Base-by-base conservation (phyloP, 2,888 invertebrate genomes). In the Leucoptera coffeella region DNA sequence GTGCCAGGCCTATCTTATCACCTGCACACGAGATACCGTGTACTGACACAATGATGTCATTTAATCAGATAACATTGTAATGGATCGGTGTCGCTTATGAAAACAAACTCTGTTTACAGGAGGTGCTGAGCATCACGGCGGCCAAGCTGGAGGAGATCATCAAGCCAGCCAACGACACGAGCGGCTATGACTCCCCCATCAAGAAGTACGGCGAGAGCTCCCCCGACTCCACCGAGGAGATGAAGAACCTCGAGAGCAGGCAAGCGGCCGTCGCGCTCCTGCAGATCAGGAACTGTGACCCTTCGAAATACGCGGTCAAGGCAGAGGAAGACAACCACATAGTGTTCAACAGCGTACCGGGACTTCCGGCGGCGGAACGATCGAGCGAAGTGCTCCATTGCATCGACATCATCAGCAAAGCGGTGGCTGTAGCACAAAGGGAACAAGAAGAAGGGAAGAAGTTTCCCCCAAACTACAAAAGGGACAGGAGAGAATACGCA, bases 141-240 rank as follows among this genome's bases (percentile, higher is more conserved):
- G 58, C 58, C 35, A 74, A 77, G 42, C 50, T 79, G 40, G 77
- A 78, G 36, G 74, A 74, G 42, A 62, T 76, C 40, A 62, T 75
- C 39, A 69, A 62, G 40, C 73, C 75, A 34, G 46, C 69, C 33
- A 53, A 47, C 39, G 54, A 56, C 25, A 17, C 9, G 9, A 43
- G 37, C 38, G 54, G 58, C 2, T 64, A 50, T 40, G 61, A 59
- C 8, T 43, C 47, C 31, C 41, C 45, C 27, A 42, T 40, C 30
- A 62, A 60, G 45, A 58, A 55, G 39, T 62, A 64, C 41, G 50
- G 54, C 24, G 69, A 62, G 29, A 67, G 69, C 26, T 64, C 67
- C 14, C 71, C 71, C 23, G 65, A 71, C 42, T 71, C 71, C 20
- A 72, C 67, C 13, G 73, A 71, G 40, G 71, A 67, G 38, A 69